Evolutionary conservation across 92 coral and sea anemone species (phyloP).

Genomic region (Palythoa caribaeorum): DNA sequence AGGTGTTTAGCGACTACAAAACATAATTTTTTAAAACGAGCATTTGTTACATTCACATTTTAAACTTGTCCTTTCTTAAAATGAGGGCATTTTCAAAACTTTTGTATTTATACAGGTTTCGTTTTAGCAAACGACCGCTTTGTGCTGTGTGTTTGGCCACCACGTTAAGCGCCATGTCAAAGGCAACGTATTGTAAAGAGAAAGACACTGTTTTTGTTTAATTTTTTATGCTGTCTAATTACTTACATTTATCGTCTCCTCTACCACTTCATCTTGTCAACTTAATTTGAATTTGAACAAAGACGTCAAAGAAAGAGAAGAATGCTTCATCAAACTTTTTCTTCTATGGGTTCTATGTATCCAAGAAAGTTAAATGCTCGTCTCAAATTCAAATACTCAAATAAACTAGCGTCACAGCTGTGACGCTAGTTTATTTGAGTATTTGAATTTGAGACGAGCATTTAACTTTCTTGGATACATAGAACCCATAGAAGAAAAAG

Average conservation of each 20-base stretch:
- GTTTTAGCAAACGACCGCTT: not conserved
- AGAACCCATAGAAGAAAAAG: not conserved
- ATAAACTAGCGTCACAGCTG: not conserved
- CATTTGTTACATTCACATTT: constrained; percentile 8
- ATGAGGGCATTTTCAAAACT: not conserved
- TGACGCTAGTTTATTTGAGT: not conserved
- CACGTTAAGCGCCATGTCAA: not conserved
- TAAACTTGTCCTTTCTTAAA: not conserved
- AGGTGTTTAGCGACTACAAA: not conserved
- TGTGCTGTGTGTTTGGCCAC: not conserved
- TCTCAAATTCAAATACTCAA: not conserved
- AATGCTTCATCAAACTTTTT: not conserved
- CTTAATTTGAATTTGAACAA: constrained; percentile 25
- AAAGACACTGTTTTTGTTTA: not conserved
- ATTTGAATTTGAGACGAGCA: not conserved
- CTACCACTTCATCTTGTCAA: not conserved
- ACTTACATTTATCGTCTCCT: not conserved
- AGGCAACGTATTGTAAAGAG: not conserved
- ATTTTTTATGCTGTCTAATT: not conserved
- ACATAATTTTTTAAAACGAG: constrained; percentile 11
- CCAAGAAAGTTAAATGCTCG: not conserved
- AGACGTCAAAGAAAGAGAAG: not conserved
- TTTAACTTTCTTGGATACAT: not conserved
- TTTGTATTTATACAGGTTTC: not conserved
- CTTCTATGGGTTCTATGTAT: not conserved